Base-by-base conservation (phyloP, 2,888 invertebrate genomes). In the Stenodera caucasica region DNA sequence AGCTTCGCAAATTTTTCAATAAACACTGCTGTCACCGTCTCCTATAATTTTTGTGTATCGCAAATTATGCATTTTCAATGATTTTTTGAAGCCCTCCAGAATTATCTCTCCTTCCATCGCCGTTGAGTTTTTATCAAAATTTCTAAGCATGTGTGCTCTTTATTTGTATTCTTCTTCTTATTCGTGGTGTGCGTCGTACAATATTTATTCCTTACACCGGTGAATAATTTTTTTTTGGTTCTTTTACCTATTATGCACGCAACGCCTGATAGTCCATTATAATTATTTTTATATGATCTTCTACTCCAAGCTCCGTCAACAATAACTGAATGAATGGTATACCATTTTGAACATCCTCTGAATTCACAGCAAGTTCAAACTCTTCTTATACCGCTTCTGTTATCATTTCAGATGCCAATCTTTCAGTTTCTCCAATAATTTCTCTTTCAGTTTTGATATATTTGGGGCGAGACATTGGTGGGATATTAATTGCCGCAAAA, bases 281-380 rank as follows among this genome's bases (percentile, higher is more conserved):
- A 63, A 15, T 55, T 56, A 14, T 23, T 23, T 52, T 50, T 60
- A 50, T 70, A 66, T 12, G 67, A 65, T 11, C 68, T 45, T 45
- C 68, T 66, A 9, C 61, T 51, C 69, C 69, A 70, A 59, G 61
- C 63, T 51, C 67, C 67, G 60, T 69, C 70, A 37, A 57, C 66
- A 54, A 69, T 61, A 18, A 70, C 67, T n/a, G 61, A 21, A 68
- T 62, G 9, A 58, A 32, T 14, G 69, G 63, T 9, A 60, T 50
- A n/a, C 66, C 67, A 54, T 70, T 58, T n/a, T 55, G 32, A 52
- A 58, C 60, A 18, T 67, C 57, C 9, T 67, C 69, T 8, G 15
- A 33, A 53, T 65, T 55, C 9, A 52, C 57, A 3, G 67, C 67
- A 33, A 66, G 35, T 18, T 61, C 21, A 18, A 21, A 40, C 53